phyloP scores from a whole-genome alignment of 1,140 invertebrate genomes.

The Vanessa atalanta region DNA sequence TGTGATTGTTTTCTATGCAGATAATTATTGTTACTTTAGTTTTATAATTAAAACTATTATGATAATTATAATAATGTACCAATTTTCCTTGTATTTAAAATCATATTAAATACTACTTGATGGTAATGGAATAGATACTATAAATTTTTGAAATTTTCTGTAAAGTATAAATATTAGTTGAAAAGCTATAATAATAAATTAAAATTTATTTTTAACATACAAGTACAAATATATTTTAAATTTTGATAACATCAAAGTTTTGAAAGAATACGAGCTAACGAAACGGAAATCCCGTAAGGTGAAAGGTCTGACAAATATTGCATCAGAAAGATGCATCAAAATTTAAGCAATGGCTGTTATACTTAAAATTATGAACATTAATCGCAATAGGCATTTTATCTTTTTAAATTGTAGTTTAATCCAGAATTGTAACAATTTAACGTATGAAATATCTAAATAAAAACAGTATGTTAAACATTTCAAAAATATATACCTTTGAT shows the following conservation, averaged over 20 bases:
- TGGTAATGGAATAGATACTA: too few species aligned
- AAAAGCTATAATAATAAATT: too few species aligned
- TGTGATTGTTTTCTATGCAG: too few species aligned
- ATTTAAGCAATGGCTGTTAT: not conserved
- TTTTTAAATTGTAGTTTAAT: not conserved
- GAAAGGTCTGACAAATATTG: conserved; percentile 34
- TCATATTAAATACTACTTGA: too few species aligned
- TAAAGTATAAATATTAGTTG: too few species aligned
- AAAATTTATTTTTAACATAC: too few species aligned
- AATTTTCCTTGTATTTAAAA: too few species aligned
- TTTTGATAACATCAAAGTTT: not conserved
- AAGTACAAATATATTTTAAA: too few species aligned
- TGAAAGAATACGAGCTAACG: not conserved
- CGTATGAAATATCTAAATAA: not conserved
- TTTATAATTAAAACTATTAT: too few species aligned
- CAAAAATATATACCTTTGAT: conserved; percentile 83
- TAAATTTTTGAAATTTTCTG: too few species aligned
- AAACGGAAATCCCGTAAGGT: conserved; percentile 31
- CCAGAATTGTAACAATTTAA: not conserved
- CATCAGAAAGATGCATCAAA: conserved; percentile 32
- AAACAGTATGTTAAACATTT: not conserved
- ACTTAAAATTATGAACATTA: not conserved
- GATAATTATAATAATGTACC: too few species aligned
- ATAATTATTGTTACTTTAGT: too few species aligned
- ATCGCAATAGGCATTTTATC: not conserved